phyloP scores from a whole-genome alignment of 2,888 invertebrate species.

The Dolomedes plantarius region DNA sequence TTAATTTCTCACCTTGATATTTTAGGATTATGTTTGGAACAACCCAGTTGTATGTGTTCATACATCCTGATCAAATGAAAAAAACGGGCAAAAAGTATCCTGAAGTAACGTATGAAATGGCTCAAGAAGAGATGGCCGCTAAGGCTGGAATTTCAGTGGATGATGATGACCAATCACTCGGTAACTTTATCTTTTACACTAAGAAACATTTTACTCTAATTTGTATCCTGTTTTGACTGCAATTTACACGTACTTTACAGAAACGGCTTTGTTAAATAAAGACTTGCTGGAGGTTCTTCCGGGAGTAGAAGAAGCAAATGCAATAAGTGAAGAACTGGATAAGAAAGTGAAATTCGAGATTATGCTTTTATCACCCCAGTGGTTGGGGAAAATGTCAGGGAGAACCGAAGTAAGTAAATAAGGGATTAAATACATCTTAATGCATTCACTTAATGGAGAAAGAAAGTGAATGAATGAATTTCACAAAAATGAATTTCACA shows the following conservation, averaged over 20 bases:
- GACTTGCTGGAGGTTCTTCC: conserved; percentile 80
- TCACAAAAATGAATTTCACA: too few species aligned
- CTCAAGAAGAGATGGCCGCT: conserved; percentile 80
- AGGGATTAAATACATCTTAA: too few species aligned
- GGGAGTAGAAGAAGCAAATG: conserved; percentile 79
- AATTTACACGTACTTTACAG: too few species aligned
- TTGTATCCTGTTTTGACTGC: too few species aligned
- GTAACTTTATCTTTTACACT: too few species aligned
- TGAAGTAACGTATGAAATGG: conserved; percentile 79
- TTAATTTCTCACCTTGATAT: too few species aligned
- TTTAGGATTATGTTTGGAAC: conserved; percentile 79
- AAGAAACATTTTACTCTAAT: too few species aligned
- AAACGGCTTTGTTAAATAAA: conserved; percentile 78
- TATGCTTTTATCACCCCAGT: conserved; percentile 79
- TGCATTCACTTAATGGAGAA: too few species aligned
- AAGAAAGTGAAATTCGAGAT: conserved; percentile 79
- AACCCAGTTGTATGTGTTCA: conserved; percentile 80
- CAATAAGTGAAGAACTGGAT: conserved; percentile 79
- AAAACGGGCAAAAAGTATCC: conserved; percentile 75
- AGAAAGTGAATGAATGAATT: too few species aligned
- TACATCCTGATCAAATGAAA: conserved; percentile 77
- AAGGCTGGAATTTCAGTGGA: conserved; percentile 76
- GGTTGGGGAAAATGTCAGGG: conserved; percentile 78
- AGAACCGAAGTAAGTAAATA: conserved; percentile 77
- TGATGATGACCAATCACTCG: conserved; percentile 70